These are phyloP conservation scores for Xyrauchen texanus DNA, from an alignment of 2,113 vertebrate species.

Conservation along the genomic window DNA sequence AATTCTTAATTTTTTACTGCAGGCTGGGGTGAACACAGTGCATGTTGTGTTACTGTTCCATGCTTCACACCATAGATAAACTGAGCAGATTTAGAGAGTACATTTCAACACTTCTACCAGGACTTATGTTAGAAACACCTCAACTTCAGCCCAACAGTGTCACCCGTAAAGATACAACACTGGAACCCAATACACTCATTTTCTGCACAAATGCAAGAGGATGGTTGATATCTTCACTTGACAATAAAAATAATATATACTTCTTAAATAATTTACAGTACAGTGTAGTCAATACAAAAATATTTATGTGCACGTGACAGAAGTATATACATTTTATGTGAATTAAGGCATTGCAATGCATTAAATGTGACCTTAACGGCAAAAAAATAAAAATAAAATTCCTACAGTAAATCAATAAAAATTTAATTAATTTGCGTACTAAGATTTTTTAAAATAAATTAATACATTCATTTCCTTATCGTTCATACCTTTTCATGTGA, in stretches of 20 bases:
- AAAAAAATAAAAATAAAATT: too few species aligned
- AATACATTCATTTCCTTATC: too few species aligned
- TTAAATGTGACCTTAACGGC: not conserved
- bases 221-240: not conserved
- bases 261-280: conserved; percentile 24
- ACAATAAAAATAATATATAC: too few species aligned
- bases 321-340: not conserved
- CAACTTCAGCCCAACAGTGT: not conserved
- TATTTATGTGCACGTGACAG: not conserved
- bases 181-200: conserved; percentile 1
- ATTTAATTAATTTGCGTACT: not conserved
- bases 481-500: too few species aligned
- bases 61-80: conserved; percentile 71
- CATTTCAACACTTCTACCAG: conserved; percentile 61
- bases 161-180: conserved; percentile 11
- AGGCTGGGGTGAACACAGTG: conserved; percentile 68
- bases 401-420: too few species aligned
- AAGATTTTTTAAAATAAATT: too few species aligned
- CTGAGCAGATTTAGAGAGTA: conserved; percentile 70
- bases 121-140: conserved; percentile 32
- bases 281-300: not conserved
- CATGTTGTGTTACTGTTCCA: conserved; percentile 70
- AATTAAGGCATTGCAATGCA: not conserved
- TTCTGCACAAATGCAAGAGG: not conserved
- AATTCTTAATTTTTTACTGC: conserved; percentile 73